Evolutionary conservation across 2,888 invertebrate species (phyloP), one percentile per base, ranked within the genome.

Genomic region (Eupithecia pulchellata): DNA sequence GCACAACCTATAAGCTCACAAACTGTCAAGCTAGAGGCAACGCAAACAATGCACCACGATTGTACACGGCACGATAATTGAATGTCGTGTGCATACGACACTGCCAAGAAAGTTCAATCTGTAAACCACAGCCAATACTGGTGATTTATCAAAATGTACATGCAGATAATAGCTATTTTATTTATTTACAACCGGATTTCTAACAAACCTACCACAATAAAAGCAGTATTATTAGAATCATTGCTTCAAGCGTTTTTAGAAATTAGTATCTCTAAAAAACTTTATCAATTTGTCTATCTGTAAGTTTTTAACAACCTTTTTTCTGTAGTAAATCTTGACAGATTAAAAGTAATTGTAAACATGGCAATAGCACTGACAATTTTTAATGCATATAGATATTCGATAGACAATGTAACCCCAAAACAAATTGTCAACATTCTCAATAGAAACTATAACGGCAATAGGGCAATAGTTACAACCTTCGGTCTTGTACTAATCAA

Each of bases 51-150:
- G 77, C 77, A 71, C 64, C 75, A 55, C 55, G 66, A 64, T 69
- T 42, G 69, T 69, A 75, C 73, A 64, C 71, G 75, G 66, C 76
- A 77, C 75, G 20, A 79, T 82, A 86, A 86, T 86, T 82, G 85
- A 83, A 84, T 83, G 84, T 84, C 83, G 78, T 71, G 68, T 47
- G 75, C 82, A 84, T 78, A 70, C 74, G 70, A 67, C 73, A 69
- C 67, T 60, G 66, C 55, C 55, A 14, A 32, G 61, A 64, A 64
- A 69, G 69, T 69, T 72, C 60, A 25, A 69, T 67, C 61, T 60
- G 55, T 32, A 39, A 68, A 64, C 61, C 39, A 47, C 60, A n/a
- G 47, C 60, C 29, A 57, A 57, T 17, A 57, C 29, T 27, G 6
- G 14, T 52, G 6, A 14, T 32, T 29, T 20, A 32, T 17, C 13